phyloP scores from a whole-genome alignment of 2,797 vertebrate species.

The Catostomus latipinnis region DNA sequence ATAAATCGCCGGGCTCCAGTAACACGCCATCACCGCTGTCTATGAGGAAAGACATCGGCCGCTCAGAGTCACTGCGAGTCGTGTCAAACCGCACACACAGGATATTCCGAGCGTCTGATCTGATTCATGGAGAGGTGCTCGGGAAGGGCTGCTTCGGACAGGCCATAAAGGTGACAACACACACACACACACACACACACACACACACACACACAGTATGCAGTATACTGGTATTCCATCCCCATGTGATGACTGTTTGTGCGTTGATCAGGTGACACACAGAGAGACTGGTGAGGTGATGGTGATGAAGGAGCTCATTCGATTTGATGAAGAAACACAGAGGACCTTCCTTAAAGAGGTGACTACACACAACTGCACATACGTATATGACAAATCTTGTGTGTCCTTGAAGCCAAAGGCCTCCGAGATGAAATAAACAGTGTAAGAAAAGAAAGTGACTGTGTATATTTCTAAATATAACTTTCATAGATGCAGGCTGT shows the following conservation, averaged over 20 bases:
- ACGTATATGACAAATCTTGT: background rate
- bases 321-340: conserved; percentile 96
- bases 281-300: conserved; percentile 95
- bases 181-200: background rate
- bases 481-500: no score
- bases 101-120: conserved; percentile 95
- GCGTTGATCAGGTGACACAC: conserved; percentile 87
- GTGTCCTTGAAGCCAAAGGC: no score
- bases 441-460: no score
- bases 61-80: conserved; percentile 90
- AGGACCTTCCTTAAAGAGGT: conserved; percentile 97
- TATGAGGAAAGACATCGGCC: conserved; percentile 89
- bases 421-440: no score
- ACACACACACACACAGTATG: no score
- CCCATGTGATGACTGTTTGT: background rate
- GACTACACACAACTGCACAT: conserved; percentile 37
- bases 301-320: conserved; percentile 99
- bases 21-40: conserved; percentile 84
- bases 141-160: conserved; percentile 97
- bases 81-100: conserved; percentile 87
- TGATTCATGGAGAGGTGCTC: conserved; percentile 96
- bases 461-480: no score
- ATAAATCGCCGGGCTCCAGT: conserved; percentile 89
- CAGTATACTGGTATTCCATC: conserved; percentile 45
- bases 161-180: conserved; percentile 89